A percentile compares a stretch with the other conserved stretches of the same genome.
phyloP scores from a whole-genome alignment of 2,888 invertebrate species.

The Autographa pulchrina region DNA sequence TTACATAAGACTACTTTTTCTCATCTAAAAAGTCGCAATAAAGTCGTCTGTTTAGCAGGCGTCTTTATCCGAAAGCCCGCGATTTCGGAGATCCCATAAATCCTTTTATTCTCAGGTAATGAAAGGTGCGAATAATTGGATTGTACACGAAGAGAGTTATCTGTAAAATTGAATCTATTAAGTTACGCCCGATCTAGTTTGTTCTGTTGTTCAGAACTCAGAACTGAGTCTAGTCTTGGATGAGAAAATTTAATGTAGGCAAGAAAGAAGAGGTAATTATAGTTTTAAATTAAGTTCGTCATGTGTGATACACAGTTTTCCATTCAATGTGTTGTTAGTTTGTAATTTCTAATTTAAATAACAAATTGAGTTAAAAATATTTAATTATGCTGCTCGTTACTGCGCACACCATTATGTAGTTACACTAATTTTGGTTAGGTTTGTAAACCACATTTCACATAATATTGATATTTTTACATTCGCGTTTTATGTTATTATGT shows the following conservation, averaged over 20 bases:
- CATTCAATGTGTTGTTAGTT: no score
- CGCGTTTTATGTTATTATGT: no score
- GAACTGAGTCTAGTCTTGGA: neutral
- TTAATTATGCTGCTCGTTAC: no score
- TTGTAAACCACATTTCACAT: no score
- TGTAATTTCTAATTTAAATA: no score
- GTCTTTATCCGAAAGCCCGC: slow-evolving; percentile 19
- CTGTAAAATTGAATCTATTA: slow-evolving; percentile 48
- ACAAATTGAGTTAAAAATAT: no score
- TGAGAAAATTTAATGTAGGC: neutral
- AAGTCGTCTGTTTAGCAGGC: slow-evolving; percentile 27
- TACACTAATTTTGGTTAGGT: no score
- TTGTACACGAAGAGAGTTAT: slow-evolving; percentile 45
- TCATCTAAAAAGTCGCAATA: slow-evolving; percentile 7
- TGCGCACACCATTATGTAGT: no score
- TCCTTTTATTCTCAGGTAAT: slow-evolving; percentile 55
- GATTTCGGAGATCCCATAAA: slow-evolving; percentile 44
- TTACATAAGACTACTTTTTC: neutral
- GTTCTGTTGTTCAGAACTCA: neutral
- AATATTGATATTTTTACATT: no score
- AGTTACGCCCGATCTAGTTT: slow-evolving; percentile 29
- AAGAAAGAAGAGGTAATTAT: no score
- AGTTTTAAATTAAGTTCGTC: no score
- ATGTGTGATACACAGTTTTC: no score
- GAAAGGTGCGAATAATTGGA: slow-evolving; percentile 57